Evolutionary conservation across 1,140 invertebrate species (phyloP).

Genomic region (Brevipalpus yothersi): DNA sequence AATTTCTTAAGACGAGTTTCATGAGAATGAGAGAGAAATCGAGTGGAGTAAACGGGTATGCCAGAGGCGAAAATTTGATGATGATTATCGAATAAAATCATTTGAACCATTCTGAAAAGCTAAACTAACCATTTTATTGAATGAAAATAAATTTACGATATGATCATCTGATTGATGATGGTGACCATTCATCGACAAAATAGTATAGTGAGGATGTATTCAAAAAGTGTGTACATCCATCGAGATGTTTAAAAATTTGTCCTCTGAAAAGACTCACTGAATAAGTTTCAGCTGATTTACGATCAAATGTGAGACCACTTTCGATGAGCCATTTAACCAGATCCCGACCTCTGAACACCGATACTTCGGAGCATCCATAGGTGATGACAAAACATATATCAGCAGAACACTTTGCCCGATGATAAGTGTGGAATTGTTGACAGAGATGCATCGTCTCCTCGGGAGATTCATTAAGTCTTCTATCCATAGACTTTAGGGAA

Average conservation of each 20-base stretch:
- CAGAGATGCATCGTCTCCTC: slow-evolving; percentile 31
- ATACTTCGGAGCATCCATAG: slow-evolving; percentile 33
- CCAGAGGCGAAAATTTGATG: too few species aligned
- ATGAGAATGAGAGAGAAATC: too few species aligned
- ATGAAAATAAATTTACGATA: too few species aligned
- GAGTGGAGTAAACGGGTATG: too few species aligned
- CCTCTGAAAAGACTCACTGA: slow-evolving; percentile 57
- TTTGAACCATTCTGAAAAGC: too few species aligned
- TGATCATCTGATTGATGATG: too few species aligned
- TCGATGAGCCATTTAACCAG: slow-evolving; percentile 62
- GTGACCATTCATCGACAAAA: neutral
- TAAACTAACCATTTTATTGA: too few species aligned
- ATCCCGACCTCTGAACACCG: slow-evolving; percentile 54
- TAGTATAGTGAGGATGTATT: slow-evolving; percentile 26
- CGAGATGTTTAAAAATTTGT: slow-evolving; percentile 52
- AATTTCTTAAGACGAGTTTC: too few species aligned
- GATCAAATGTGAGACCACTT: slow-evolving; percentile 43
- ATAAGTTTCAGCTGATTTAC: slow-evolving; percentile 49
- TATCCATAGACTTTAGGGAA: slow-evolving; percentile 22
- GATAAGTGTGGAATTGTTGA: slow-evolving; percentile 62
- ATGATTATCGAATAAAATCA: too few species aligned
- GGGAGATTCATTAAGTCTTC: slow-evolving; percentile 41
- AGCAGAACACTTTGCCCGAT: slow-evolving; percentile 48
- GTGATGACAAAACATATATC: slow-evolving; percentile 30
- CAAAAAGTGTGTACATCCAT: slow-evolving; percentile 49